Evolutionary conservation across 1,140 invertebrate species (phyloP), one percentile per base, ranked within the genome.

Genomic region (Lepidurus arcticus): DNA sequence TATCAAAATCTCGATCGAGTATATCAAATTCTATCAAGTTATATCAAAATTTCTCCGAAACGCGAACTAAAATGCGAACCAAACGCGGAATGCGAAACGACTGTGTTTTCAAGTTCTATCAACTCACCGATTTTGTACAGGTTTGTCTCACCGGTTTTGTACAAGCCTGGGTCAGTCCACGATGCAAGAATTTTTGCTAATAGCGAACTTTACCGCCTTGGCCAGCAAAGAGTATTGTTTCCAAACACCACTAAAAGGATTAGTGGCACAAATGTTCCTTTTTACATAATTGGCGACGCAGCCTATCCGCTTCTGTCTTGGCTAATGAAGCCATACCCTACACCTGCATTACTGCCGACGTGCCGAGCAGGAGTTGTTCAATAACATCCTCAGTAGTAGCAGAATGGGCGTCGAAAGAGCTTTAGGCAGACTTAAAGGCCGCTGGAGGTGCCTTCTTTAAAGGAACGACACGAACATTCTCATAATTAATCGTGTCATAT

Each of bases 381-480:
- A 47, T 2, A 47, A 47, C 45, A 47, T 47, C 45, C 45, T 47
- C 45, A 47, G 45, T 47, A 47, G 45, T 47, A 47, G 45, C 45
- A 47, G 45, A 47, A 47, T 47, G 45, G 45, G 45, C 45, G 45
- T 47, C 45, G 78, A 79, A 43, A 65, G 53, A 44, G 47, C 78
- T 43, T 79, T 79, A 26, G 78, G 78, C 53, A 16, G 78, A 73
- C 78, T 79, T 44, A 79, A 79, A 44, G 78, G 78, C 42, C 77
- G 78, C 24, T 79, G 77, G 77, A 78, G 78, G 42, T 79, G 77
- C 43, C 73, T 79, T 24, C 24, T 79, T 7, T 74, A 73, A 65
- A 79, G 78, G n/a, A 26, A 43, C n/a, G 78, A 79, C 53, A 34
- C 26, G 16, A 65, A 26, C 65, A n/a, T 44, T 3, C 11, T 79